Base-by-base conservation (phyloP, 2,888 invertebrate genomes). In the Pachycephus smyrnensis region DNA sequence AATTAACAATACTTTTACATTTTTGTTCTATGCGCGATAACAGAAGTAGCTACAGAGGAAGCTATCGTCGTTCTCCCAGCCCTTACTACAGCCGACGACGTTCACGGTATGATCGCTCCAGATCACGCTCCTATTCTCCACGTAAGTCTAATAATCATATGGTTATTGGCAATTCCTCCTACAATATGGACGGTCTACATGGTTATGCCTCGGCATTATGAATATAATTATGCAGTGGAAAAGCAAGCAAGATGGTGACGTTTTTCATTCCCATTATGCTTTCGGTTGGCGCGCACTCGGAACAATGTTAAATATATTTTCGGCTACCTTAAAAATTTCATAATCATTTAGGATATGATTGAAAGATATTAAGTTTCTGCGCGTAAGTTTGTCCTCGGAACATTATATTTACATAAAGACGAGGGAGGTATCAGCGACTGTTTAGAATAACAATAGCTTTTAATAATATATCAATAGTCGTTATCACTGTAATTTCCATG, bases 121-220 rank as follows among this genome's bases (percentile, higher is more conserved):
- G 96, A 87, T 96, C 95, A 79, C 93, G 94, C 79, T 94, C 96
- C 82, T 96, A 96, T 92, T 95, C 96, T 87, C 96, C 96, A 91
- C 95, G 96, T 96, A 94, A 96, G 96, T 96, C 89, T 83, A 69
- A 73, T 69, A n/a, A 31, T 30, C 55, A 37, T 75, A 75, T 31
- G 76, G 37, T 35, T 32, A 75, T 73, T 73, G 36, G 71, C 71
- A 76, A 69, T 73, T 69, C 76, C 31, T 73, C 37, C 68, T 82
- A 83, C 81, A 83, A 88, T 86, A 84, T 87, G 85, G 86, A 84
- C 86, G 86, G 88, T 87, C 85, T 86, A 88, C 87, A 87, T 84
- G 80, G 83, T 87, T 87, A 86, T 88, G 87, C 84, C 77, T 84
- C 85, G 82, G 84, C 82, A 81, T 84, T 71, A 33, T 71, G 33